Evolutionary conservation across 1,140 invertebrate genomes (phyloP), one percentile per base, ranked within the genome.

Genomic region (Drosophila elegans): DNA sequence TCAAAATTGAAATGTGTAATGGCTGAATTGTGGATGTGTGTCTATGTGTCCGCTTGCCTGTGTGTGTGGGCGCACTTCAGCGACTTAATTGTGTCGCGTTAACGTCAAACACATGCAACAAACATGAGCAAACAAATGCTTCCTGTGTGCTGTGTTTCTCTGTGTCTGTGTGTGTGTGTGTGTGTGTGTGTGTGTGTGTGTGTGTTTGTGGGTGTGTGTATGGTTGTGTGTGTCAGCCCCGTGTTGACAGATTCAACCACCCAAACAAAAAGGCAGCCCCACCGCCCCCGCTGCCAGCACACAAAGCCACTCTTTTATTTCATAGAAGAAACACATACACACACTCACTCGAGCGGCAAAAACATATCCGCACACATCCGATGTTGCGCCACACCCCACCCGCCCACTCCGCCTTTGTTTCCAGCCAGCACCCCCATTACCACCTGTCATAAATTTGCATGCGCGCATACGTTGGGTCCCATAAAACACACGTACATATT

Each of bases 21-120:
- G 83, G 83, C 79, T 78, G 77, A 73, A 75, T 68, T 59, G 56
- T 74, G 51, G 67, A 10, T 42, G 29, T 57, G 39, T 45, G 32
- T 51, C 27, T 54, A 21, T 63, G 32, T 38, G 53, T 44, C 21
- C 36, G 32, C n/a, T 25, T 39, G 13, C 36, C 38, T 48, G 10
- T 57, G 29, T 51, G 36, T 71, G 61, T 74, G 29, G 79, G 78
- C 79, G 83, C 83, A 88, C 83, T 86, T 86, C 83, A 88, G 79
- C 83, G 83, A 86, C 83, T 86, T 86, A 86, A 86, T 86, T 86
- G 83, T 86, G 83, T 88, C 83, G 83, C 85, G 83, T 86, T 88
- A 86, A 86, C 83, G 83, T 86, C 83, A 86, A 88, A 86, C 83
- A 86, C 83, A 86, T 86, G 83, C 83, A 86, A 86, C 83, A 86